phyloP scores from a whole-genome alignment of 2,113 vertebrate species.

The Clarias macrocephalus region DNA sequence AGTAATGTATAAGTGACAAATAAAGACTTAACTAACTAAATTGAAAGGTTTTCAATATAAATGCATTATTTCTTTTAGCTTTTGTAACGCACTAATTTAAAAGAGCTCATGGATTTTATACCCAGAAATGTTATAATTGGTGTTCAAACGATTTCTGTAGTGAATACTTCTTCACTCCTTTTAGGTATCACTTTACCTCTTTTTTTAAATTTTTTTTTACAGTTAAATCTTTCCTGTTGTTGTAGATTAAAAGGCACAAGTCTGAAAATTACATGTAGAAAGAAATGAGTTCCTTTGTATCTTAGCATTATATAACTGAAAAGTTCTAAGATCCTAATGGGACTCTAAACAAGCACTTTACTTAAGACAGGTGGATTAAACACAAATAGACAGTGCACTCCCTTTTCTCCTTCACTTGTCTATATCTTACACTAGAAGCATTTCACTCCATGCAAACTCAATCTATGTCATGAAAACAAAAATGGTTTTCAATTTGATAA shows the following conservation, averaged over 20 bases:
- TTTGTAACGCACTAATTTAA: background rate
- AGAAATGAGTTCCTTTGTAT: background rate
- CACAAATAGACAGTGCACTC: background rate
- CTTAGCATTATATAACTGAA: background rate
- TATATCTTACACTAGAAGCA: background rate
- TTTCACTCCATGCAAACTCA: background rate
- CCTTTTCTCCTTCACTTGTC: background rate
- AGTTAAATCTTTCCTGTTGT: background rate
- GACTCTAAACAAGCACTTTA: background rate
- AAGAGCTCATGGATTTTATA: background rate
- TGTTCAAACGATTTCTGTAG: background rate
- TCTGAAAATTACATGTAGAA: background rate
- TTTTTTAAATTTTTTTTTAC: background rate
- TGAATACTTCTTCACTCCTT: background rate
- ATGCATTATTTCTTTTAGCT: background rate
- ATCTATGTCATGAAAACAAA: background rate
- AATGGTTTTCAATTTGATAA: background rate
- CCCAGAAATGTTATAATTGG: background rate
- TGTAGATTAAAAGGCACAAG: background rate
- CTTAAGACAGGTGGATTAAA: background rate
- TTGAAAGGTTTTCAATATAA: background rate
- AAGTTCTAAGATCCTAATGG: background rate
- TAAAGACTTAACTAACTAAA: too few relatives aligned
- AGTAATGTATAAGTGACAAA: too few relatives aligned
- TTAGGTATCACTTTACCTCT: background rate